phyloP scores from a whole-genome alignment of 2,888 invertebrate species.

The Nomada fabriciana region DNA sequence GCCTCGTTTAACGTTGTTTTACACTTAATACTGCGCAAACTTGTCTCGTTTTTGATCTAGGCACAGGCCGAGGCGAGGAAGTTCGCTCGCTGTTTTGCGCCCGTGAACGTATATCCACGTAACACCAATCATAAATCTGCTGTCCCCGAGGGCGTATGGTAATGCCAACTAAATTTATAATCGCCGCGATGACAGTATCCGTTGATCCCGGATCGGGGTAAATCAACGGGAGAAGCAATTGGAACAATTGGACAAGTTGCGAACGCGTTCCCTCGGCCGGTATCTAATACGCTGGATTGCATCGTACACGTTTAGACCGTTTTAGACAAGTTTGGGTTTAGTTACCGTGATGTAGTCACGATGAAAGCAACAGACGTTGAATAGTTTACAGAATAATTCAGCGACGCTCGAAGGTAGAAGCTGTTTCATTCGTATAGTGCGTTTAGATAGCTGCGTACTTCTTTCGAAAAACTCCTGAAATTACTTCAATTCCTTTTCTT shows the following conservation, averaged over 20 bases:
- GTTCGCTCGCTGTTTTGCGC: too few species aligned
- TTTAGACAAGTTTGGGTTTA: constrained; percentile 56
- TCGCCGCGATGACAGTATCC: too few species aligned
- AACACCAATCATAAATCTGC: too few species aligned
- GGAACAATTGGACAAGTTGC: background rate
- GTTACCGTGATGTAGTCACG: constrained; percentile 58
- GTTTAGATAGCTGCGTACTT: constrained; percentile 56
- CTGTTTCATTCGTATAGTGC: constrained; percentile 42
- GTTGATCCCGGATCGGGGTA: background rate
- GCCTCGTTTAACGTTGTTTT: constrained; percentile 45
- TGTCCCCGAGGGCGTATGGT: too few species aligned
- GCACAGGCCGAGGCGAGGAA: constrained; percentile 32
- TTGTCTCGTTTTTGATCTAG: constrained; percentile 40
- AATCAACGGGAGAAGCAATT: background rate
- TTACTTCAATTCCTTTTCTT: too few species aligned
- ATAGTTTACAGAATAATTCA: constrained; percentile 42
- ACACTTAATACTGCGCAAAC: constrained; percentile 30
- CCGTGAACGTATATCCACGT: too few species aligned
- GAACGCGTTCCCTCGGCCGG: constrained; percentile 12
- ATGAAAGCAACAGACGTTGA: constrained; percentile 36
- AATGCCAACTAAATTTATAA: too few species aligned
- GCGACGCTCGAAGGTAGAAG: constrained; percentile 56
- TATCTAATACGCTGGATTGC: constrained; percentile 51
- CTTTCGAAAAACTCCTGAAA: background rate
- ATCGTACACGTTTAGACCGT: constrained; percentile 62